phyloP scores from a whole-genome alignment of 1,140 invertebrate genomes.

The Drosophila ananassae region DNA sequence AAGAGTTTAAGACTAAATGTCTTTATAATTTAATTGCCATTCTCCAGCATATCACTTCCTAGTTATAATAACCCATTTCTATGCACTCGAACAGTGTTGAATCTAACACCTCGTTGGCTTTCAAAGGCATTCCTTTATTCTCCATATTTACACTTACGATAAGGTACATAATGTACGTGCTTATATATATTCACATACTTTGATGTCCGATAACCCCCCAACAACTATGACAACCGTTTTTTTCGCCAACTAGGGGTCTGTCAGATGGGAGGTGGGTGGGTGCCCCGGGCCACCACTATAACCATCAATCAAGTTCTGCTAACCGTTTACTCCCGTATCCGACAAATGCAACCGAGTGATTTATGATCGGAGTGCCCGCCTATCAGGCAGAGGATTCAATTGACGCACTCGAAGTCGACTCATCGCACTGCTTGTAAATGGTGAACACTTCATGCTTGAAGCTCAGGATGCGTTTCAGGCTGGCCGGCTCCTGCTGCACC shows the following conservation, averaged over 20 bases:
- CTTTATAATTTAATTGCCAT: not conserved
- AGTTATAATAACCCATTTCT: not conserved
- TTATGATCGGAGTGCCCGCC: slow-evolving; percentile 32
- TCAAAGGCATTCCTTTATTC: slow-evolving; percentile 20
- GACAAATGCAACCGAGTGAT: slow-evolving; percentile 40
- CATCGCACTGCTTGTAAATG: slow-evolving; percentile 37
- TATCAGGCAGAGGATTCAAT: slow-evolving; percentile 53
- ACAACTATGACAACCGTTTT: slow-evolving; percentile 29
- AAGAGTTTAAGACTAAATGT: not conserved
- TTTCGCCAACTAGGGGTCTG: slow-evolving; percentile 3
- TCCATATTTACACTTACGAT: slow-evolving; percentile 24
- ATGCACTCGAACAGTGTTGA: not conserved
- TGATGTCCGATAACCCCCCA: slow-evolving; percentile 5
- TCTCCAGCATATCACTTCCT: not conserved
- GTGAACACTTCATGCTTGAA: slow-evolving; percentile 33
- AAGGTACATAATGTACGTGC: slow-evolving; percentile 30
- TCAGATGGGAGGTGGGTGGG: not conserved
- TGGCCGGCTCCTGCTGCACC: slow-evolving; percentile 14
- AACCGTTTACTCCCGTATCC: slow-evolving; percentile 41
- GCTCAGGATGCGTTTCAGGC: slow-evolving; percentile 19
- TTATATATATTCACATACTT: slow-evolving; percentile 9
- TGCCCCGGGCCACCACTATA: not conserved
- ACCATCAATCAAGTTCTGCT: slow-evolving; percentile 59
- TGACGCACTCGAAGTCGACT: slow-evolving; percentile 44
- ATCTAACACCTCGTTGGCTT: not conserved